These are phyloP conservation scores for Sciaenops ocellatus DNA, from an alignment of 2,797 vertebrate species.

Conservation along the genomic window DNA sequence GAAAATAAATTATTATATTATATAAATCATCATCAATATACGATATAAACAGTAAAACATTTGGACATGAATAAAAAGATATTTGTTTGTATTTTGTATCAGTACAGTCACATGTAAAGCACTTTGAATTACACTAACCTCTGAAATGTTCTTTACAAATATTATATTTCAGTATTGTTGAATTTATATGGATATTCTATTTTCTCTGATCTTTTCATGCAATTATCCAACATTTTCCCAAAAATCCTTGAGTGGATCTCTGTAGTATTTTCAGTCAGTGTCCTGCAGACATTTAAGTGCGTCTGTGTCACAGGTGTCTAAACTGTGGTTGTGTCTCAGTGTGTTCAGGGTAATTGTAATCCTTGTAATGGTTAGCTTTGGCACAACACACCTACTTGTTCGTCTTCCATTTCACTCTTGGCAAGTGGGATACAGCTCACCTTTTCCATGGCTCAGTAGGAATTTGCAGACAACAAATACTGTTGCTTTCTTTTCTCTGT, in stretches of 20 bases:
- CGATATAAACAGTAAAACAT: no score
- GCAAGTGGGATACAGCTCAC: constrained; percentile 24
- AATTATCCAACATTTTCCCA: background rate
- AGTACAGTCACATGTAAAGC: background rate
- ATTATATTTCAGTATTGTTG: no score
- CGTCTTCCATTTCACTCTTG: constrained; percentile 23
- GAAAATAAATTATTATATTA: background rate
- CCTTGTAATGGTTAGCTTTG: constrained; percentile 17
- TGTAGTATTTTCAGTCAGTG: background rate
- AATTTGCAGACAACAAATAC: constrained; percentile 36
- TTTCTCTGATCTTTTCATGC: background rate
- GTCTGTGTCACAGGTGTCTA: constrained; percentile 13
- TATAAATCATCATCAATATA: no score
- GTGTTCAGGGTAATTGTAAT: constrained; percentile 17
- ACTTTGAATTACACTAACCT: background rate
- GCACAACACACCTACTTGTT: constrained; percentile 17
- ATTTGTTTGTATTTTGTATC: no score
- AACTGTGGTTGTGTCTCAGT: constrained; percentile 4
- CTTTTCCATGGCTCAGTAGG: constrained; percentile 32
- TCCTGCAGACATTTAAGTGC: constrained; percentile 4
- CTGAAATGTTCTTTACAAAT: background rate
- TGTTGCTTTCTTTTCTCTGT: constrained; percentile 13
- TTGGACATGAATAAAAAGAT: no score
- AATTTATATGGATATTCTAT: no score
- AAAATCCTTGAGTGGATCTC: background rate